Percentiles rank a stretch among this genome's conserved stretches.
These are phyloP conservation scores for Mus minutoides DNA, from an alignment of 2,797 vertebrate species.

Conservation along the genomic window DNA sequence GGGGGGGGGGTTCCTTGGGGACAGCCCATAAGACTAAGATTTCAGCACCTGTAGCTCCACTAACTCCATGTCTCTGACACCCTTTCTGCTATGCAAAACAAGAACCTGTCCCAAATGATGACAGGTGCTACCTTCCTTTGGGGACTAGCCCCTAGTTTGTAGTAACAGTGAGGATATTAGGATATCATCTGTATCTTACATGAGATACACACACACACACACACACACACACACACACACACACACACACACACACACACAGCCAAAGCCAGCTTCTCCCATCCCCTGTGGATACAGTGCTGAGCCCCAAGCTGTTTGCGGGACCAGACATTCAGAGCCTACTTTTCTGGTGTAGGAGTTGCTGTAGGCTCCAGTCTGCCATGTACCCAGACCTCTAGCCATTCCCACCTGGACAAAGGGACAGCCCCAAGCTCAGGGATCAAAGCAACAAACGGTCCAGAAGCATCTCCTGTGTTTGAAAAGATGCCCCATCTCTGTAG, in stretches of 20 bases:
- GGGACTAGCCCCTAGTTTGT: neutral
- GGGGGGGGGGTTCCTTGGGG: too few relatives aligned
- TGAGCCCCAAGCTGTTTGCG: neutral
- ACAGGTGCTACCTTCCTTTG: neutral
- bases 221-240: neutral
- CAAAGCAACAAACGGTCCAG: neutral
- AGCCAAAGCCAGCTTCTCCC: neutral
- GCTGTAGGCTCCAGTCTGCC: too few relatives aligned
- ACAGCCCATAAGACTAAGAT: neutral
- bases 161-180: neutral
- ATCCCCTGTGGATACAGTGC: neutral
- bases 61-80: too few relatives aligned
- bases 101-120: neutral
- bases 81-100: neutral
- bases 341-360: neutral
- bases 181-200: too few relatives aligned
- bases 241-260: neutral
- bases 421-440: neutral
- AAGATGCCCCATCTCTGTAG: neutral
- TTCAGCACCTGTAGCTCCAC: fast-evolving
- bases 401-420: fast-evolving
- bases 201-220: neutral
- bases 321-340: neutral
- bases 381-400: fast-evolving
- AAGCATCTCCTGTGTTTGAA: fast-evolving